Percentiles rank a stretch among this genome's conserved stretches.
Conservation (phyloP, 2,113 vertebrate genomes). For the Sturnira hondurensis region DNA sequence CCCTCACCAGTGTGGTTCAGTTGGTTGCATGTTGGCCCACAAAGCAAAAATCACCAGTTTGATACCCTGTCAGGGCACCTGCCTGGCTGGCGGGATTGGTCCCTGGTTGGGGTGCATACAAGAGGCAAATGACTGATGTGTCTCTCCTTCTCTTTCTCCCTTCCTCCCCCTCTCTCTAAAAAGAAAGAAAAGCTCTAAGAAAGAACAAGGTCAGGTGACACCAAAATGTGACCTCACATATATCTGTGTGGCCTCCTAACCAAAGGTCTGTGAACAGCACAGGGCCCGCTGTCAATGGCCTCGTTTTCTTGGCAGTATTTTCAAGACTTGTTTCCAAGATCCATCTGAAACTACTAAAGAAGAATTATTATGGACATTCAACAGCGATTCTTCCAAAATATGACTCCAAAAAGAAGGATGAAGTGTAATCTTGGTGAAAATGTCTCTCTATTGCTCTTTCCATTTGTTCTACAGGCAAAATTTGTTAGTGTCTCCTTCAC, state of each 20-base stretch:
- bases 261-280: background rate
- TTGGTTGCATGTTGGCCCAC: no score
- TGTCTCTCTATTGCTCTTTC: background rate
- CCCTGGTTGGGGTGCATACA: no score
- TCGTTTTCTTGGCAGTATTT: conserved; percentile 28
- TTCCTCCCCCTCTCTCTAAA: no score
- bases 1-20: no score
- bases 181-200: no score
- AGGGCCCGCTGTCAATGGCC: background rate
- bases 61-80: no score
- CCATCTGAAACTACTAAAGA: background rate
- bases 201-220: background rate
- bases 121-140: no score
- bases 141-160: no score
- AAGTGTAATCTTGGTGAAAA: background rate
- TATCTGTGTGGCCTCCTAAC: background rate
- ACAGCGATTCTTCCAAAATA: background rate
- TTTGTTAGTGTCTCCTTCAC: background rate
- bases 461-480: background rate
- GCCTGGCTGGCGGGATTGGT: no score
- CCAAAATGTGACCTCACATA: background rate
- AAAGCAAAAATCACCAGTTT: no score
- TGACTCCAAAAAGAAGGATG: background rate
- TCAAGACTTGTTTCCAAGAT: background rate
- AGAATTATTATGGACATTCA: background rate